Percentiles rank a stretch among this genome's conserved stretches.
Conservation (phyloP, 2,888 invertebrate genomes). For the Macrophya annulata region DNA sequence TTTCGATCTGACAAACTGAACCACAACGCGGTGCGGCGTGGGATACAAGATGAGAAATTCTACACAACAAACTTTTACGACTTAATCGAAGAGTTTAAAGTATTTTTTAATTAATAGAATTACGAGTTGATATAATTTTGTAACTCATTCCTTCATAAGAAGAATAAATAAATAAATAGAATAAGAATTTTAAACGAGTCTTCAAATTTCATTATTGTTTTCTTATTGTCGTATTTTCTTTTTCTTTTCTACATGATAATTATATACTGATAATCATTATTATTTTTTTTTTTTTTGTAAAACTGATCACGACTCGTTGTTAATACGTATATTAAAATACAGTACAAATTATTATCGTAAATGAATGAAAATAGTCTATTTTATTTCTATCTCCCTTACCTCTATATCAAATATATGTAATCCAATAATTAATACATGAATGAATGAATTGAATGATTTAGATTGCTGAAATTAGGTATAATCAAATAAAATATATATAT, state of each 20-base stretch:
- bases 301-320: background rate
- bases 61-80: background rate
- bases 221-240: background rate
- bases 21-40: background rate
- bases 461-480: no score
- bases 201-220: background rate
- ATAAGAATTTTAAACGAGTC: background rate
- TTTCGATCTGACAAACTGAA: background rate
- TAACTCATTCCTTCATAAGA: background rate
- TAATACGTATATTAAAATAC: background rate
- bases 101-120: background rate
- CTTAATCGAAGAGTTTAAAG: background rate
- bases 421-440: no score
- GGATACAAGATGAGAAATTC: no score
- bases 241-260: background rate
- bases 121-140: background rate
- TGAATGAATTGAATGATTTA: no score
- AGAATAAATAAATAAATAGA: background rate
- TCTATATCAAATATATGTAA: background rate
- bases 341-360: constrained; percentile 2
- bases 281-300: background rate
- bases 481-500: no score
- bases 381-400: background rate
- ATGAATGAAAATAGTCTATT: background rate
- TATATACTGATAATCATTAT: background rate